Base-by-base conservation (phyloP, 2,797 vertebrate genomes). In the Urophycis tenuis region DNA sequence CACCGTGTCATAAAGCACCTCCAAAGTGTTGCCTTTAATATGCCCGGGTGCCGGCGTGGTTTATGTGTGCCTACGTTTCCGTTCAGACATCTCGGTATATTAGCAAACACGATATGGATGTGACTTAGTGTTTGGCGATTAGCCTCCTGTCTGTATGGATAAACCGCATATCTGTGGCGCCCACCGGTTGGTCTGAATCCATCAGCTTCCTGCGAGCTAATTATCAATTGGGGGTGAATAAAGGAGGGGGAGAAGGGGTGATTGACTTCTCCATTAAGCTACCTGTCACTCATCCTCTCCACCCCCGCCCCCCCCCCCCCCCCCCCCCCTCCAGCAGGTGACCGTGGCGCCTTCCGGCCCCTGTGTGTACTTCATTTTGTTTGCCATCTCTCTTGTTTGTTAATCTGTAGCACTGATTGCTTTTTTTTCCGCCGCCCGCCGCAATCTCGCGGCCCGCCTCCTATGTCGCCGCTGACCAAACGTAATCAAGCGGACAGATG, bases 401-500 rank as follows among this genome's bases (percentile, higher is more conserved):
- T 87, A 88, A 90, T 90, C 82, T 86, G 78, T 77, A 49, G 36
- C 2, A 0, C 80, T 91, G 88, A 91, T 91, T 90, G 86, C 86
- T 89, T 90, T 75, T 85, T 60, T 14, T 17, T 75, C 15, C 85
- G 82, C 82, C 53, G 71, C 80, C 60, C 70, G 77, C 81, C 76
- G 81, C 83, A 84, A 86, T 88, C 85, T 85, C 79, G 75, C 77
- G 77, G 76, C 82, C 76, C 71, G 69, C 80, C 82, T 81, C 87
- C 85, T 77, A 80, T 88, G 88, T 88, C 88, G 84, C 79, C 17
- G 74, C 85, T 83, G 86, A 86, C 83, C 89, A 87, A 87, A 89
- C 86, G 87, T 78, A 88, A 89, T 90, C 87, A 88, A 77, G 82
- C 71, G 81, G 82, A 87, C 82, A 87, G 87, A 89, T 90, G 89